Evolutionary conservation across 30 jellyfish, hydroid and myxozoan species (phyloP).

Genomic region (Mastigias papua): DNA sequence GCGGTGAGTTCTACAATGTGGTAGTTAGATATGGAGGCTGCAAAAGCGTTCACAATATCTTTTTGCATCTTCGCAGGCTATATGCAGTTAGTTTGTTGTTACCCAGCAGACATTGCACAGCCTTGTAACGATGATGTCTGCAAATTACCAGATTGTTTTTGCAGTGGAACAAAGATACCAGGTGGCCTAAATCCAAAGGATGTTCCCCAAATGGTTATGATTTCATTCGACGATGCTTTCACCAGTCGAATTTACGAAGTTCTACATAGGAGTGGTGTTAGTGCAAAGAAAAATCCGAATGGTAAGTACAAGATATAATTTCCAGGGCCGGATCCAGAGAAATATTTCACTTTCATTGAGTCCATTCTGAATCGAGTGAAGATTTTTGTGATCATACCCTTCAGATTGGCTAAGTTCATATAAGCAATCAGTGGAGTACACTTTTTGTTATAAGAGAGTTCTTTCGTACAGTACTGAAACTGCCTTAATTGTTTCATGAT

Average conservation of each 20-base stretch:
- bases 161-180: conserved; percentile 78
- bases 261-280: conserved; percentile 27
- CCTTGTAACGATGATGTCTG: conserved; percentile 68
- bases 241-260: conserved; percentile 33
- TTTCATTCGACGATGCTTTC: conserved; percentile 86
- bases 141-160: conserved; percentile 8
- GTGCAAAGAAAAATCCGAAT: conserved; percentile 75
- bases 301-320: conserved; percentile 33
- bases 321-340: background rate
- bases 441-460: no score
- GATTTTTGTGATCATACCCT: background rate
- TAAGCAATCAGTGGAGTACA: no score
- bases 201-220: conserved; percentile 88
- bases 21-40: background rate
- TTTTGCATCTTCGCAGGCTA: background rate
- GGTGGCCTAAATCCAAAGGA: conserved; percentile 69
- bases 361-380: background rate
- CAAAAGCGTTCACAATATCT: background rate
- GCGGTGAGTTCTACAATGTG: no score
- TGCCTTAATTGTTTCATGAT: no score
- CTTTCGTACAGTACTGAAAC: no score
- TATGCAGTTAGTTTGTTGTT: background rate
- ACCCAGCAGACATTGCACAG: conserved; percentile 9
- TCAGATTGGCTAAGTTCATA: no score
- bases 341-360: background rate